A percentile compares a stretch with the other conserved stretches of the same genome.
Evolutionary conservation across 2,113 vertebrate species (phyloP).

Genomic region (Lepus americanus): DNA sequence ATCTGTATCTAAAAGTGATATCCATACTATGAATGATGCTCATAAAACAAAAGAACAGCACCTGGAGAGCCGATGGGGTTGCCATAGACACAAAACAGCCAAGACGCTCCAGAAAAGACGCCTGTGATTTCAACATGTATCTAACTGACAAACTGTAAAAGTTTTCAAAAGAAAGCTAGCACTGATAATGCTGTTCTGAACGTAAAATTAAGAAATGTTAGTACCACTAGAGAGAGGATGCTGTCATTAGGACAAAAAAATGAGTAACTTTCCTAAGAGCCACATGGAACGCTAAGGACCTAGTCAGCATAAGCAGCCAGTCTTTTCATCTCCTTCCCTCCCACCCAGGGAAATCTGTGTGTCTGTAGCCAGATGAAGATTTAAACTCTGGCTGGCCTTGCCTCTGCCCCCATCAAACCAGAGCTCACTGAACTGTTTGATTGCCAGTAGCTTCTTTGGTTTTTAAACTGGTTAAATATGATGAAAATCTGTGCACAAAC

Average conservation of each 20-base stretch:
- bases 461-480: constrained; percentile 81
- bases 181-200: background rate
- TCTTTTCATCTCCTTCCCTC: background rate
- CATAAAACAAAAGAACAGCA: background rate
- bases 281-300: background rate
- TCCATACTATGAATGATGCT: background rate
- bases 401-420: constrained; percentile 34
- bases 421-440: constrained; percentile 74
- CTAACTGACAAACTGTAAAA: constrained; percentile 1
- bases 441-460: constrained; percentile 69
- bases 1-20: constrained; percentile 16
- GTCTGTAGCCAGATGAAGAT: constrained; percentile 28
- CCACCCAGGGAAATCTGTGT: background rate
- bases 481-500: constrained; percentile 80
- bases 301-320: too few species aligned
- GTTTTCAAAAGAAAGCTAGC: background rate
- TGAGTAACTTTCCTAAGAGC: background rate
- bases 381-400: constrained; percentile 59
- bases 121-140: constrained; percentile 8
- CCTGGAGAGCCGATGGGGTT: background rate
- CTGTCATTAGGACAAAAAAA: background rate
- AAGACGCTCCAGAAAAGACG: background rate
- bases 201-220: constrained; percentile 12
- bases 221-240: background rate
- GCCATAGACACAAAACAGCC: background rate